Base-by-base conservation (phyloP, 2,888 invertebrate species). In the Steinernema hermaphroditum region DNA sequence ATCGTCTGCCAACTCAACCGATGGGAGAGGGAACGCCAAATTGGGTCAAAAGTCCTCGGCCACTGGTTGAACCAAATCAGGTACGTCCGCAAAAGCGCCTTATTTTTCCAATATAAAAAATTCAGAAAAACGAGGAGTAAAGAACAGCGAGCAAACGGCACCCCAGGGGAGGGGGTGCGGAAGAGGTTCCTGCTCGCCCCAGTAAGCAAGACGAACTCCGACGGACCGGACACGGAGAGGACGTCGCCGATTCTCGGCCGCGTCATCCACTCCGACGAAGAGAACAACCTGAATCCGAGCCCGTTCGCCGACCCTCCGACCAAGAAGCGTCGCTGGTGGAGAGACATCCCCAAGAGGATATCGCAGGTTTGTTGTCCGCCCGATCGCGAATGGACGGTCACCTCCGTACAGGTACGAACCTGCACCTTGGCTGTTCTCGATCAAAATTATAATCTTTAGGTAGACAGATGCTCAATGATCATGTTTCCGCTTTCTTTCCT, bases 61-160 rank as follows among this genome's bases (percentile, higher is more conserved):
- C 85, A 85, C 50, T 85, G 85, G 85, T 76, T 85, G 41, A 85
- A 85, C 74, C 85, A 86, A 73, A 85, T 85, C 43, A 72, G 81
- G 76, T 74, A 46, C 9, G n/a, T 44, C 32, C n/a, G n/a, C n/a
- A n/a, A n/a, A n/a, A n/a, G n/a, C n/a, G 9, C 41, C 6, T 32
- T 16, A 57, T 62, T 50, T 2, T 71, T n/a, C 32, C 22, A 12
- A 43, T 14, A 12, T 43, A 19, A 22, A 1, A 0, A 14, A 73
- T 79, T 32, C 57, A 77, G 84, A 41, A 84, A 84, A 76, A 84
- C 84, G 22, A 72, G 84, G 34, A 84, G 84, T 74, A 80, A 80
- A 62, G 83, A 83, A 72, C 76, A 76, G 49, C 76, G 71, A 37
- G 43, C 73, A 19, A 72, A 80, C 74, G 74, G 78, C 49, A 37